Evolutionary conservation across 2,888 invertebrate species (phyloP).

Genomic region (Syritta pipiens): DNA sequence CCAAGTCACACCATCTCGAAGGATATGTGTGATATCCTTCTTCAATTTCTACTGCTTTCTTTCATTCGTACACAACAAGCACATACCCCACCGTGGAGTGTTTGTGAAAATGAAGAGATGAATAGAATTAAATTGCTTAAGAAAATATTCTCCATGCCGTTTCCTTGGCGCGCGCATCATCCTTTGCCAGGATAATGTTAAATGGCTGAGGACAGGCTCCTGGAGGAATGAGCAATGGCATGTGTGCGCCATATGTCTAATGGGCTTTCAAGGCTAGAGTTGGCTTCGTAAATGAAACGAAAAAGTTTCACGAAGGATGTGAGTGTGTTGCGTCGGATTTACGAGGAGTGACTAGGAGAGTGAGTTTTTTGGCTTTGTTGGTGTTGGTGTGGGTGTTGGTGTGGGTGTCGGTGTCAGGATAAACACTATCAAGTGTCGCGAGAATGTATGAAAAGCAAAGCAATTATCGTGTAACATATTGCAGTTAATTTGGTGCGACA

Average conservation of each 20-base stretch:
- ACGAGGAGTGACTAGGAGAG: neutral
- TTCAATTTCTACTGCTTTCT: conserved; percentile 2
- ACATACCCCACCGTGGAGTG: neutral
- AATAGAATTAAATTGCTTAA: conserved; percentile 53
- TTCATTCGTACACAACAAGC: neutral
- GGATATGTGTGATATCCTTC: neutral
- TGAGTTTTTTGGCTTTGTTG: no score
- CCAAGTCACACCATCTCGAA: conserved; percentile 13
- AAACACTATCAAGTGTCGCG: conserved; percentile 44
- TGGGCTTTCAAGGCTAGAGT: conserved; percentile 28
- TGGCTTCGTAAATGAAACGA: conserved; percentile 17
- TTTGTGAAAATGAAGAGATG: conserved; percentile 46
- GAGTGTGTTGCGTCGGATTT: conserved; percentile 4
- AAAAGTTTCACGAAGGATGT: neutral
- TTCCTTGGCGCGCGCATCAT: neutral
- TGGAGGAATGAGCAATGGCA: conserved; percentile 37
- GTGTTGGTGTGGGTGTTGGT: neutral
- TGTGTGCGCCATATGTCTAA: conserved; percentile 39
- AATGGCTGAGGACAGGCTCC: conserved; percentile 15
- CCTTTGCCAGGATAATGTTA: conserved; percentile 42
- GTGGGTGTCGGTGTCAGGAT: conserved; percentile 13
- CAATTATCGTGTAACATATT: conserved; percentile 77
- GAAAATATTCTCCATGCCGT: conserved; percentile 19
- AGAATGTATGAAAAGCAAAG: conserved; percentile 59
- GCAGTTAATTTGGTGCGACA: conserved; percentile 74